Evolutionary conservation across 2,113 vertebrate genomes (phyloP).

Genomic region (Seriola quinqueradiata): DNA sequence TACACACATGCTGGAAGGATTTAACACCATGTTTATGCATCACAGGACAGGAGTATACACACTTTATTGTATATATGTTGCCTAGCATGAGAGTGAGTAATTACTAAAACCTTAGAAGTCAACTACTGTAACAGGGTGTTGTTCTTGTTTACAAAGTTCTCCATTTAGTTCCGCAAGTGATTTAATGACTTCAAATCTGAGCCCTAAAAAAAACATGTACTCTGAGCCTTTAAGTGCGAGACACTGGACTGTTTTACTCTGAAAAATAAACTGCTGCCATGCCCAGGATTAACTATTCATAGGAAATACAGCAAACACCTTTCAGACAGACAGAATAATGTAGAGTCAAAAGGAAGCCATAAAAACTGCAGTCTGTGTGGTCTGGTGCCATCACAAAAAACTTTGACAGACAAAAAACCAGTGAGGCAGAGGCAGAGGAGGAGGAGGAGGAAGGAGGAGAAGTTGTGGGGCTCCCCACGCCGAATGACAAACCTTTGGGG

Average conservation of each 20-base stretch:
- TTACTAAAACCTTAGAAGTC: slow-evolving; percentile 64
- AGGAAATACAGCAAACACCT: slow-evolving; percentile 79
- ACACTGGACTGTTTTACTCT: slow-evolving; percentile 68
- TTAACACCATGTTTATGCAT: slow-evolving; percentile 12
- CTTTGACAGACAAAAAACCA: slow-evolving; percentile 54
- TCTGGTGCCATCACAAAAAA: slow-evolving; percentile 80
- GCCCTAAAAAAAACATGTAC: slow-evolving; percentile 49
- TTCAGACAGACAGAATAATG: slow-evolving; percentile 79
- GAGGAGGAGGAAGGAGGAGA: slow-evolving; percentile 31
- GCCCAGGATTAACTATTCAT: slow-evolving; percentile 70
- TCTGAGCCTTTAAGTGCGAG: slow-evolving; percentile 71
- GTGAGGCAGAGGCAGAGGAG: slow-evolving; percentile 46
- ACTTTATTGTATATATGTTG: slow-evolving; percentile 46
- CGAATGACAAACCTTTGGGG: slow-evolving; percentile 72
- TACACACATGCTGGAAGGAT: slow-evolving; percentile 24
- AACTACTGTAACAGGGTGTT: slow-evolving; percentile 67
- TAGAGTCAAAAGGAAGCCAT: slow-evolving; percentile 68
- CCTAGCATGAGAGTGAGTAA: slow-evolving; percentile 61
- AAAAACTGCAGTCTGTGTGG: slow-evolving; percentile 84
- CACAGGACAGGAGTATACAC: slow-evolving; percentile 23
- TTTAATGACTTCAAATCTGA: slow-evolving; percentile 76
- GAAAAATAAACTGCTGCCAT: slow-evolving; percentile 66
- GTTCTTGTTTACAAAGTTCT: slow-evolving; percentile 74
- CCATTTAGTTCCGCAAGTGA: slow-evolving; percentile 67
- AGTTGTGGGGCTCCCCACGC: slow-evolving; percentile 55